Evolutionary conservation across 2,797 vertebrate genomes (phyloP).

Genomic region (Myripristis murdjan): DNA sequence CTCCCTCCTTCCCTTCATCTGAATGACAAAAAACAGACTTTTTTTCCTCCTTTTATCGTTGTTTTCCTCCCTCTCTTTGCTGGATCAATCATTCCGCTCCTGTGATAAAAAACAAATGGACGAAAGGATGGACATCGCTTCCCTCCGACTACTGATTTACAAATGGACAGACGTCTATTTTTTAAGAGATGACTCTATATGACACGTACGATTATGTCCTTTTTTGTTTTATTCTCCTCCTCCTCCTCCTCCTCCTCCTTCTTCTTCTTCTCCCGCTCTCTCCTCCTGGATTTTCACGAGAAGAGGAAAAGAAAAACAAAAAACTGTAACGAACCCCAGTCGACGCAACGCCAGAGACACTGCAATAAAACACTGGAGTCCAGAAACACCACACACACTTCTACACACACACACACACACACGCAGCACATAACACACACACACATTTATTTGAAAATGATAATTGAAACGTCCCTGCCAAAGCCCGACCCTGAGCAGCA

Average conservation of each 20-base stretch:
- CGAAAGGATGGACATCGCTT: constrained; percentile 50
- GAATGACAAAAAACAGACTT: not conserved
- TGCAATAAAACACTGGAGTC: constrained; percentile 87
- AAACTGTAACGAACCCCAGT: constrained; percentile 61
- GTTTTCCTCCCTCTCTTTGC: constrained; percentile 24
- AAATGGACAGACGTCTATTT: constrained; percentile 66
- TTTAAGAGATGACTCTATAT: constrained; percentile 63
- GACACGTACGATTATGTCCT: constrained; percentile 41
- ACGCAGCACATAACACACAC: constrained; percentile 5
- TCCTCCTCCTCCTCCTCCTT: too few species aligned
- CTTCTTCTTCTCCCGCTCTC: constrained; percentile 46
- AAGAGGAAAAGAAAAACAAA: constrained; percentile 48
- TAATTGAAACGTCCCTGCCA: not conserved
- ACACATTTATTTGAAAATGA: constrained; percentile 24
- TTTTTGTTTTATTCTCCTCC: too few species aligned
- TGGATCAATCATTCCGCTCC: constrained; percentile 63
- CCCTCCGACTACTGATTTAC: constrained; percentile 84
- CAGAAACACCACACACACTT: constrained; percentile 38
- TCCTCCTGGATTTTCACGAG: constrained; percentile 39
- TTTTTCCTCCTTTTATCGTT: constrained; percentile 13
- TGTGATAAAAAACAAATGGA: constrained; percentile 51
- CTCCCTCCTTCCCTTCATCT: constrained; percentile 39
- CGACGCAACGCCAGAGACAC: constrained; percentile 56
- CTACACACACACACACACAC: constrained; percentile 8
- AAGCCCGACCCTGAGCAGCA: too few species aligned